Evolutionary conservation across 2,888 invertebrate genomes (phyloP).

Genomic region (Eilema sororculum): DNA sequence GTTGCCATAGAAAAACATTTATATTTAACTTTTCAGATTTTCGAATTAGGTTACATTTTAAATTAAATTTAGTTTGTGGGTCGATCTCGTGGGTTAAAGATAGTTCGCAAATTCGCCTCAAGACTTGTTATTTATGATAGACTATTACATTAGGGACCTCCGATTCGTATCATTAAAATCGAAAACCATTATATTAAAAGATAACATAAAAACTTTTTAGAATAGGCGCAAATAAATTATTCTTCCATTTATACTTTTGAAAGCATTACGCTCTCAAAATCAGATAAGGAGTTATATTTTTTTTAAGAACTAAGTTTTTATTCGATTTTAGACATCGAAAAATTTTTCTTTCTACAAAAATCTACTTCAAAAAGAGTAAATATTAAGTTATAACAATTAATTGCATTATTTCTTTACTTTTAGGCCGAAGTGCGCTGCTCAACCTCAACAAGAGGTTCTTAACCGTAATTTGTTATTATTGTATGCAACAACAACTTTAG

Average conservation of each 20-base stretch:
- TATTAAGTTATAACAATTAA: not conserved
- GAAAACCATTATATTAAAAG: conserved; percentile 11
- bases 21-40: too few relatives aligned
- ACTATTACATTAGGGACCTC: not conserved
- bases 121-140: not conserved
- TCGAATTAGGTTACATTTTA: too few relatives aligned
- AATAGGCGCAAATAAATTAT: conserved; percentile 11
- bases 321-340: not conserved
- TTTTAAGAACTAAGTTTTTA: not conserved
- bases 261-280: conserved; percentile 3
- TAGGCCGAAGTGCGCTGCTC: too few relatives aligned
- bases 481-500: not conserved
- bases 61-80: too few relatives aligned
- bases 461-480: too few relatives aligned
- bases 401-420: too few relatives aligned
- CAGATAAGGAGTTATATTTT: not conserved
- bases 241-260: conserved; percentile 12
- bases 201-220: conserved; percentile 20
- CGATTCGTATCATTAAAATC: conserved; percentile 5
- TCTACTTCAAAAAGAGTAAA: not conserved
- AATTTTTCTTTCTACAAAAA: not conserved
- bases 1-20: too few relatives aligned
- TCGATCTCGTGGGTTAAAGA: not conserved
- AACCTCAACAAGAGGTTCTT: too few relatives aligned
- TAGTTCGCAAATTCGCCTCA: not conserved